These are phyloP conservation scores for Chlamydotis undulata DNA, from an alignment of 2,113 vertebrate genomes.

Conservation along the genomic window DNA sequence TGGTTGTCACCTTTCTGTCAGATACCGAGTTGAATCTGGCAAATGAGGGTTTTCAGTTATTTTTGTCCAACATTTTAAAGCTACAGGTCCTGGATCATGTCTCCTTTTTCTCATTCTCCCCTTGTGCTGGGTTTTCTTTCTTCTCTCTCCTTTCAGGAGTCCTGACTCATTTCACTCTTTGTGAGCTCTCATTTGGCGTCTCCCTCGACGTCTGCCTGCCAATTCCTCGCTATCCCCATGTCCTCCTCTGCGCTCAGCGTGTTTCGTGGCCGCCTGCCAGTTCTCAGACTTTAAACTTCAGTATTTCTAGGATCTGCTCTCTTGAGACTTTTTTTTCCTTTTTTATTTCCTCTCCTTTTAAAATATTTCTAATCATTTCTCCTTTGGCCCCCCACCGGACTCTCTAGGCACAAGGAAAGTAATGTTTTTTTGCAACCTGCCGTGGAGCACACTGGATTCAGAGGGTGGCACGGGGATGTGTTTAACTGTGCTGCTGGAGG, in stretches of 20 bases:
- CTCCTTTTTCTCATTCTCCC: background rate
- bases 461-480: background rate
- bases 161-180: slow-evolving; percentile 38
- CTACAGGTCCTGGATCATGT: background rate
- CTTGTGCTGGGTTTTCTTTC: slow-evolving; percentile 25
- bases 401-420: background rate
- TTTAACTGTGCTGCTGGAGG: background rate
- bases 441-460: background rate
- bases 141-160: slow-evolving; percentile 10
- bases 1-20: background rate
- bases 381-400: background rate
- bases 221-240: slow-evolving; percentile 32
- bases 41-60: background rate
- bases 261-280: slow-evolving; percentile 13
- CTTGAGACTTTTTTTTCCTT: background rate
- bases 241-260: background rate
- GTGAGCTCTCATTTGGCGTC: slow-evolving; percentile 54
- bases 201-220: slow-evolving; percentile 36
- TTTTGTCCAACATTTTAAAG: background rate
- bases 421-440: background rate
- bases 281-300: slow-evolving; percentile 42
- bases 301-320: slow-evolving; percentile 40
- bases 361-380: background rate
- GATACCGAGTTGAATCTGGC: background rate
- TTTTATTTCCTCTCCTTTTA: slow-evolving; percentile 3